Percentiles rank a stretch among this genome's conserved stretches.
These are phyloP conservation scores for Argopecten irradians DNA, from an alignment of 1,140 invertebrate genomes.

Conservation along the genomic window DNA sequence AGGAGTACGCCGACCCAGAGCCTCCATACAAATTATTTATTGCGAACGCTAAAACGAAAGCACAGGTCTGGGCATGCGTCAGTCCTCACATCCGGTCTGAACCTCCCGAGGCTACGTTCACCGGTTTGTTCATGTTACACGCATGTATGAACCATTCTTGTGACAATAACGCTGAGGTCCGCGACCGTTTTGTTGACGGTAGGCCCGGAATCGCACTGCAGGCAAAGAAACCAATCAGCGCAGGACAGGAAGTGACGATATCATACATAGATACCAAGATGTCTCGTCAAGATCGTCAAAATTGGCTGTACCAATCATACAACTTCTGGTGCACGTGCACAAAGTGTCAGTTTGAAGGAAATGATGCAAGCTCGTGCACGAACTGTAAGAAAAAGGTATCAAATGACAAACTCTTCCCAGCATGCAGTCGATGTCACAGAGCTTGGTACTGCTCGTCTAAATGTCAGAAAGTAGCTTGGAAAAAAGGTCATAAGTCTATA, in stretches of 20 bases:
- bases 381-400: slow-evolving; percentile 57
- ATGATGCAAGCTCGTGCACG: slow-evolving; percentile 59
- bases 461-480: slow-evolving; percentile 69
- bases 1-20: slow-evolving; percentile 61
- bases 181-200: slow-evolving; percentile 46
- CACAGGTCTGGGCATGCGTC: neutral
- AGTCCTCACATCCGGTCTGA: slow-evolving; percentile 28
- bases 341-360: slow-evolving; percentile 64
- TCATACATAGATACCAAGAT: slow-evolving; percentile 44
- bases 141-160: slow-evolving; percentile 68
- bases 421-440: slow-evolving; percentile 60
- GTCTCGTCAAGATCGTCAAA: slow-evolving; percentile 31
- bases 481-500: slow-evolving; percentile 68
- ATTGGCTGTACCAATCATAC: slow-evolving; percentile 47
- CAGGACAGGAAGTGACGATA: slow-evolving; percentile 51
- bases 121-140: slow-evolving; percentile 65
- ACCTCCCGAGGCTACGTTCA: slow-evolving; percentile 60
- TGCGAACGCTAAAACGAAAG: slow-evolving; percentile 36
- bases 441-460: slow-evolving; percentile 66
- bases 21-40: slow-evolving; percentile 55
- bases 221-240: slow-evolving; percentile 51
- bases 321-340: slow-evolving; percentile 67
- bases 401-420: slow-evolving; percentile 46
- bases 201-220: slow-evolving; percentile 56
- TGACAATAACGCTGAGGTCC: slow-evolving; percentile 62